These are phyloP conservation scores for Steinernema scapterisci DNA, from an alignment of 2,888 invertebrate genomes.

Conservation along the genomic window DNA sequence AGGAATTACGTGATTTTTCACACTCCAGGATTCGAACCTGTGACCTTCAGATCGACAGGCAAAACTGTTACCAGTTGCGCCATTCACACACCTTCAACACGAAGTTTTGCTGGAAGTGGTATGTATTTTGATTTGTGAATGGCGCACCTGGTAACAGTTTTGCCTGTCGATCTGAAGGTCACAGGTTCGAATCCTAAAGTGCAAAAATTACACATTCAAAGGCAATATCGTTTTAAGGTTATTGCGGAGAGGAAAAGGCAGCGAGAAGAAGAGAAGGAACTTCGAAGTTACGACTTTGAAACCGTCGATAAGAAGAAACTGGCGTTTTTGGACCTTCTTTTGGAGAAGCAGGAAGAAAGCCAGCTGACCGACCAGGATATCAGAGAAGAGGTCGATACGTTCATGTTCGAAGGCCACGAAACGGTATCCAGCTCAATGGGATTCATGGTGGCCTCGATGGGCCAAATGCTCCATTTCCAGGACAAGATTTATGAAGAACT, in stretches of 20 bases:
- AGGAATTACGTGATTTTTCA: too few relatives aligned
- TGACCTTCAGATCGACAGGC: neutral
- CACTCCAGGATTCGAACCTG: too few relatives aligned
- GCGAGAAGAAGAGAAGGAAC: constrained; percentile 25
- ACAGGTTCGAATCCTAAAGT: too few relatives aligned
- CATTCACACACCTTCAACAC: too few relatives aligned
- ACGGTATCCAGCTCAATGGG: constrained; percentile 70
- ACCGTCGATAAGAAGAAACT: constrained; percentile 48
- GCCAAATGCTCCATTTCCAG: constrained; percentile 69
- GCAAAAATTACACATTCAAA: too few relatives aligned
- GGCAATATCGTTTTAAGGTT: too few relatives aligned
- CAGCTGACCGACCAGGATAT: constrained; percentile 69
- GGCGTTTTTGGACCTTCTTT: constrained; percentile 71
- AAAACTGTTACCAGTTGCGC: neutral
- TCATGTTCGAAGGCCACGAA: constrained; percentile 71
- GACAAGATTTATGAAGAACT: constrained; percentile 65
- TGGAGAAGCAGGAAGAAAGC: constrained; percentile 68
- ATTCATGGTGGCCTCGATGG: constrained; percentile 69
- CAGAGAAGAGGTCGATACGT: constrained; percentile 71
- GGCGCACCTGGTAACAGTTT: too few relatives aligned
- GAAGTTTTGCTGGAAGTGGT: too few relatives aligned
- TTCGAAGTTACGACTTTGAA: constrained; percentile 52
- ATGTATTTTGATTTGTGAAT: too few relatives aligned
- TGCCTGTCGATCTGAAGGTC: too few relatives aligned
- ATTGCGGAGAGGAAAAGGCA: constrained; percentile 36